These are phyloP conservation scores for Daktulosphaira vitifoliae DNA, from an alignment of 1,140 invertebrate genomes.

Conservation along the genomic window DNA sequence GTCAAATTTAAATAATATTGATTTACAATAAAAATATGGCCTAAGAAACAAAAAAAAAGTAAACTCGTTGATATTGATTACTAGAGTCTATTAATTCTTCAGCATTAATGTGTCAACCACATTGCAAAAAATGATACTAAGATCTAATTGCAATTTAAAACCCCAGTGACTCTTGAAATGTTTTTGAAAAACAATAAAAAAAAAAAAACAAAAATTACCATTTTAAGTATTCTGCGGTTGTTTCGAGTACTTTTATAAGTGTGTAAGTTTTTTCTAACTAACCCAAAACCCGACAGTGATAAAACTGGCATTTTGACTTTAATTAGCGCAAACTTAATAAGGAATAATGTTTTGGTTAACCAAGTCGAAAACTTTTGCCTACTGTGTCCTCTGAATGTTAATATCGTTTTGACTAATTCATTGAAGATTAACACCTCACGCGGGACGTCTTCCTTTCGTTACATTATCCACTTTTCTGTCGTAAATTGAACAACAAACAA, in stretches of 20 bases:
- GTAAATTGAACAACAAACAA: slow-evolving; percentile 23
- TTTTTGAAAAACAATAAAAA: no score
- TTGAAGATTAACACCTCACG: slow-evolving; percentile 33
- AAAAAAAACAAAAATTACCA: slow-evolving; percentile 31
- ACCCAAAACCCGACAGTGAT: slow-evolving; percentile 7
- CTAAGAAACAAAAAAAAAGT: no score
- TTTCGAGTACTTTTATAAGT: slow-evolving; percentile 21
- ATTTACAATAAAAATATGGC: no score
- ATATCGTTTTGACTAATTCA: slow-evolving; percentile 33
- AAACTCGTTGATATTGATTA: no score
- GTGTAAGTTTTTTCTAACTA: slow-evolving; percentile 18
- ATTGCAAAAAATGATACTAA: no score
- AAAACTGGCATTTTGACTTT: slow-evolving; percentile 28
- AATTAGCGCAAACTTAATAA: slow-evolving; percentile 31
- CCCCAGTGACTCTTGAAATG: no score
- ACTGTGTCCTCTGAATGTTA: slow-evolving; percentile 29
- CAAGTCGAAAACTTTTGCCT: slow-evolving; percentile 22
- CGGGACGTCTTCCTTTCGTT: slow-evolving; percentile 25
- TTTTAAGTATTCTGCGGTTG: slow-evolving; percentile 22
- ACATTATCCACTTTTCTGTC: slow-evolving; percentile 17
- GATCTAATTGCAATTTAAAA: no score
- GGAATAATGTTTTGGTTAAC: slow-evolving; percentile 33
- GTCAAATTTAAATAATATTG: no score
- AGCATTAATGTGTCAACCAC: no score
- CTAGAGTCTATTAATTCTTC: no score